Conservation (phyloP, 2,113 vertebrate genomes). For the Megaleporinus macrocephalus region DNA sequence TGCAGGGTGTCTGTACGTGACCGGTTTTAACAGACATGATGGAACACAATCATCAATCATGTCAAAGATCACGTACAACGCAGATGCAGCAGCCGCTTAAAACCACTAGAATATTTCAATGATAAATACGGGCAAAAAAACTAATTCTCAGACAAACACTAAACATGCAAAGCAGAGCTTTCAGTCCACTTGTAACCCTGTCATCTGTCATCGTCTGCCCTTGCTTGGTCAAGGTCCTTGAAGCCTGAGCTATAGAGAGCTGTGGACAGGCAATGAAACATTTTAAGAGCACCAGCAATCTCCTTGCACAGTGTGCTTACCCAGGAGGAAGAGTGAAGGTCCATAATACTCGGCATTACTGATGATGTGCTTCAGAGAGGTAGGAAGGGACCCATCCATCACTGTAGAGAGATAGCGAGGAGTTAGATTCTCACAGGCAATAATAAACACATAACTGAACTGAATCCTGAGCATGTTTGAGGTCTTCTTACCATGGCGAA, state of each 20-base stretch:
- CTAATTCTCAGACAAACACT: not conserved
- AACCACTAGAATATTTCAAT: not conserved
- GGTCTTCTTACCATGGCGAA: conserved; percentile 85
- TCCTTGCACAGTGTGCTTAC: conserved; percentile 71
- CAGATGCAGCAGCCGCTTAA: no score
- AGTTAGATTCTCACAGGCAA: not conserved
- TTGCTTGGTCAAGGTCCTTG: not conserved
- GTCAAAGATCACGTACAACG: no score
- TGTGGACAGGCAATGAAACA: not conserved
- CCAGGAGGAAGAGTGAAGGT: conserved; percentile 91
- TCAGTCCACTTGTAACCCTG: not conserved
- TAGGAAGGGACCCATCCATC: conserved; percentile 96
- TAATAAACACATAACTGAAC: not conserved
- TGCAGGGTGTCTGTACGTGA: no score
- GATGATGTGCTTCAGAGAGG: conserved; percentile 96
- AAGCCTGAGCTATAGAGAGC: not conserved
- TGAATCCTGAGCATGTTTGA: not conserved
- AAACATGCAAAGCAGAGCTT: not conserved
- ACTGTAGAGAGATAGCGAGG: conserved; percentile 70
- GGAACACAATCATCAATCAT: no score
- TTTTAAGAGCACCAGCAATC: not conserved
- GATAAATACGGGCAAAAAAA: not conserved
- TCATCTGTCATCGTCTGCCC: not conserved
- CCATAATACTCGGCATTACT: conserved; percentile 97
- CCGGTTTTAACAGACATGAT: no score